Evolutionary conservation across 2,888 invertebrate species (phyloP), one percentile per base, ranked within the genome.

Genomic region (Malthinus seriepunctatus): DNA sequence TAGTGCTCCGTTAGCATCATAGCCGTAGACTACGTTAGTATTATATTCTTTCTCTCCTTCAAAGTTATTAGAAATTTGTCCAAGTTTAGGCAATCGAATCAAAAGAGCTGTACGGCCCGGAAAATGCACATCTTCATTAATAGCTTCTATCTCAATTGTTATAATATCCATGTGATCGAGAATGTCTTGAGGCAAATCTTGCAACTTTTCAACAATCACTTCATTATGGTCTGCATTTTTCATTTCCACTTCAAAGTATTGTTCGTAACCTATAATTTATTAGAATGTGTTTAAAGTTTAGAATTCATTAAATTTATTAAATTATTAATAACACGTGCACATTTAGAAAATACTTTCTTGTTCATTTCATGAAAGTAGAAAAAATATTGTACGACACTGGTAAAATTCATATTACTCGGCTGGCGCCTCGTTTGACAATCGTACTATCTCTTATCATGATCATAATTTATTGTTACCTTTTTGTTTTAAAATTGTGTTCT

Each of bases 41-140:
- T 9, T 9, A 9, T 0, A 42, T n/a, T 1, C 11, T 11, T 7
- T 8, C 3, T 7, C 4, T 23, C 23, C 23, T 23, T 23, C 23
- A 5, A 3, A 4, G 1, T 8, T 32, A 9, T 9, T 11, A 12
- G 8, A n/a, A 15, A n/a, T 33, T 39, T 9, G 11, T 10, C 14
- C 32, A 7, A 8, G 6, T 15, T 10, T 35, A 9, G 48, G 49
- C n/a, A 56, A 38, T 15, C 45, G 44, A 14, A 56, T 56, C 9
- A 56, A 8, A 15, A 56, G 32, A 3, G 50, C 32, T 10, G 56
- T 50, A n/a, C 45, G 49, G 8, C 56, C 56, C n/a, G 56, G 14
- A 9, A 56, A 14, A 8, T 50, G 6, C 1, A 45, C n/a, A 11
- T 15, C 50, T 35, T 51, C 39, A 34, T 46, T 51, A 0, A 3